These are phyloP conservation scores for Drepana falcataria DNA, from an alignment of 2,888 invertebrate genomes.

Conservation along the genomic window DNA sequence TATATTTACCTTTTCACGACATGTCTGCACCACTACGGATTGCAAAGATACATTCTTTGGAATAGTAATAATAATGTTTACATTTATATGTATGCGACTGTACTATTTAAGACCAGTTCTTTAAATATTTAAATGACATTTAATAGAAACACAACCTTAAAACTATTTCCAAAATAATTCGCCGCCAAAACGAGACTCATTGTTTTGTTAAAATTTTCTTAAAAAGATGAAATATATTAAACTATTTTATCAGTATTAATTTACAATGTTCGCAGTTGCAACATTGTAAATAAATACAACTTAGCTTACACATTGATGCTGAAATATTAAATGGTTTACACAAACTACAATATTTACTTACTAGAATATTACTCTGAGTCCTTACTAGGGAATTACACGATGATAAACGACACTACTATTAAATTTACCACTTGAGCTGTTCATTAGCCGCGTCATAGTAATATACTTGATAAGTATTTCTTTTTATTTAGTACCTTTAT, in stretches of 20 bases:
- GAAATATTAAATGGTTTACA: neutral
- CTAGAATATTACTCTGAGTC: neutral
- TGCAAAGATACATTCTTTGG: too few relatives aligned
- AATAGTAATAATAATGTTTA: too few relatives aligned
- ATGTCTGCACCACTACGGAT: too few relatives aligned
- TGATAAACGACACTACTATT: conserved; percentile 7
- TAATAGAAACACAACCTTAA: neutral
- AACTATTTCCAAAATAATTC: neutral
- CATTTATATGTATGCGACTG: too few relatives aligned
- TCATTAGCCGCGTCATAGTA: conserved; percentile 4
- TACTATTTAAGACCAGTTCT: too few relatives aligned
- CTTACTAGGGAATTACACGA: conserved; percentile 11
- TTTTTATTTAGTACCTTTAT: neutral
- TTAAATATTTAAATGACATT: neutral
- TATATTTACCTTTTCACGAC: too few relatives aligned
- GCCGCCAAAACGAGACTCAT: conserved; percentile 1
- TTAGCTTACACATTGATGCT: neutral
- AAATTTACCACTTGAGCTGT: conserved; percentile 11
- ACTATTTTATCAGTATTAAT: neutral
- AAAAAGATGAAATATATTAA: neutral
- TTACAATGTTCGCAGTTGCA: neutral
- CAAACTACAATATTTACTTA: conserved; percentile 1
- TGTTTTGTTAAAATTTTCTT: neutral
- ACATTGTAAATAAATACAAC: neutral
- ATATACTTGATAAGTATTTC: conserved; percentile 3